These are phyloP conservation scores for Oopsacas minuta DNA, from an alignment of 37 sponge, comb jelly and placozoan species.

Conservation along the genomic window DNA sequence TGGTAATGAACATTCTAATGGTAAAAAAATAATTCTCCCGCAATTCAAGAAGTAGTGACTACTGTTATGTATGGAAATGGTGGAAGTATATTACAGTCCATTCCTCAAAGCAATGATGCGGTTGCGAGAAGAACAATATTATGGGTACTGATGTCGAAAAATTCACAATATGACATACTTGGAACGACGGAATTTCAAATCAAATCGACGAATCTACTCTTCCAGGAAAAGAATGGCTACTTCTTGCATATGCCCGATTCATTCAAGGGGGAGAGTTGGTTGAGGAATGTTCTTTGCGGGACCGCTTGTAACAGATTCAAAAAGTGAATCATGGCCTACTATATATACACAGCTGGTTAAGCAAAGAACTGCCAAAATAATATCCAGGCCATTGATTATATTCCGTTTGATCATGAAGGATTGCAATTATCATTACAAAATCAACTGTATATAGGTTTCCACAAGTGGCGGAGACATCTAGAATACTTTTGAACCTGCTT, in stretches of 20 bases:
- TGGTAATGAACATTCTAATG: not conserved
- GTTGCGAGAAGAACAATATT: too few species aligned
- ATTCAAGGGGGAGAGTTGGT: not conserved
- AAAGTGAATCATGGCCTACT: too few species aligned
- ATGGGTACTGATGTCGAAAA: not conserved
- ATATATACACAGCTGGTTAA: too few species aligned
- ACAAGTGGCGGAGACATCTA: too few species aligned
- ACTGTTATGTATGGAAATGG: not conserved
- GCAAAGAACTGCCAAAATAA: too few species aligned
- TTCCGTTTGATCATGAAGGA: too few species aligned
- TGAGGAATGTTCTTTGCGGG: not conserved
- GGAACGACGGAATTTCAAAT: not conserved
- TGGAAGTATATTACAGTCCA: not conserved
- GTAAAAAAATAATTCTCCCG: not conserved
- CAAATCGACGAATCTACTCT: not conserved
- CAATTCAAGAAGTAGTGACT: not conserved
- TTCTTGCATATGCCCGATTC: not conserved
- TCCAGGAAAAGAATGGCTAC: not conserved
- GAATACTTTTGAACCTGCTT: too few species aligned
- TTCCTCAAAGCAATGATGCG: not conserved
- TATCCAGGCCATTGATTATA: too few species aligned
- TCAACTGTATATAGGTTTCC: too few species aligned
- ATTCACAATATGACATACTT: not conserved
- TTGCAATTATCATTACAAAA: too few species aligned
- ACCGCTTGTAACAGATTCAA: not conserved